phyloP scores from a whole-genome alignment of 2,797 vertebrate species.

The Clarias laeviceps region DNA sequence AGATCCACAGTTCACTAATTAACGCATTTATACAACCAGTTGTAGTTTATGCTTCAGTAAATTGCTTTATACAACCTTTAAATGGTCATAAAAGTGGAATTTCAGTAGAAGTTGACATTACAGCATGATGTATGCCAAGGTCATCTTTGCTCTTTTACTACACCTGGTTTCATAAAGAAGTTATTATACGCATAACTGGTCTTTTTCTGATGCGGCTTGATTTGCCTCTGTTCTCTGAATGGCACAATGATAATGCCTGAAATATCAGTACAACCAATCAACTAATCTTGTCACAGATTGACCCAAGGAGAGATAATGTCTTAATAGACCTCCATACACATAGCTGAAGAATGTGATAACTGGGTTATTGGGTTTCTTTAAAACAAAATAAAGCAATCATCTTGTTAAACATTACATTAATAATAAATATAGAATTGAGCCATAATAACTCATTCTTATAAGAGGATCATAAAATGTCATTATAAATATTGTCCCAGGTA shows the following conservation, averaged over 20 bases:
- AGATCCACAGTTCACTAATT: background rate
- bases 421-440: background rate
- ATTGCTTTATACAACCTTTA: background rate
- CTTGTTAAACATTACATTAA: background rate
- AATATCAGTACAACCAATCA: background rate
- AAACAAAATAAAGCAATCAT: background rate
- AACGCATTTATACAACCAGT: background rate
- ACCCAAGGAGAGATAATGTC: background rate
- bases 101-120: background rate
- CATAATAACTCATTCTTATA: background rate
- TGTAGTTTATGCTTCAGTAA: background rate
- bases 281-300: background rate
- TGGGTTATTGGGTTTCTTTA: background rate
- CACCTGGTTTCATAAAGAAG: background rate
- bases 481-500: background rate
- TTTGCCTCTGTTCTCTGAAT: background rate
- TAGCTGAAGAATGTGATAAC: background rate
- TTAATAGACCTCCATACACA: background rate
- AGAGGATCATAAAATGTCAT: background rate
- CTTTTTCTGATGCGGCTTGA: background rate
- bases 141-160: conserved; percentile 23
- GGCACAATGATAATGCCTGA: background rate
- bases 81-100: conserved; percentile 8
- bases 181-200: background rate
- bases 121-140: background rate